A percentile compares a stretch with the other conserved stretches of the same genome.
These are phyloP conservation scores for Ctenopoma multispine DNA, from an alignment of 2,797 vertebrate genomes.

Conservation along the genomic window DNA sequence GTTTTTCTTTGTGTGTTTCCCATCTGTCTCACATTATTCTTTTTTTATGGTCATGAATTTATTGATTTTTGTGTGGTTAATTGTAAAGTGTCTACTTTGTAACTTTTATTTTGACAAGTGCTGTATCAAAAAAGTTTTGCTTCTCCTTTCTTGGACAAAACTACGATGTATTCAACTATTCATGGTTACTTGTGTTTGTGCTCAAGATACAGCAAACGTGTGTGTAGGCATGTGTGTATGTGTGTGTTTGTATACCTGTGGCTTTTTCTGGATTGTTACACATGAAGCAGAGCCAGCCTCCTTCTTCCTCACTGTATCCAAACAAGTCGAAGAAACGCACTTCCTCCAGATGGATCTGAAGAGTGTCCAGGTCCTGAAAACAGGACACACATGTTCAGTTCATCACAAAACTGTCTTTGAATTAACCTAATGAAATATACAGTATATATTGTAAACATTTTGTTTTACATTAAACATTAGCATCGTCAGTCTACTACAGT, in stretches of 20 bases:
- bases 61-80: constrained; percentile 4
- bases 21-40: not conserved
- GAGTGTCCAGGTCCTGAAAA: constrained; percentile 90
- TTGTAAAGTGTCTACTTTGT: too few species aligned
- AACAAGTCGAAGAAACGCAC: constrained; percentile 97
- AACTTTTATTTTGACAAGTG: too few species aligned
- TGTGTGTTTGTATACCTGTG: constrained; percentile 81
- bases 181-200: not conserved
- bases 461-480: not conserved
- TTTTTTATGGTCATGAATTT: not conserved
- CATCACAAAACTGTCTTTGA: not conserved
- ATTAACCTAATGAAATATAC: too few species aligned
- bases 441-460: not conserved
- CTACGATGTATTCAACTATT: too few species aligned
- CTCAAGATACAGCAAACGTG: not conserved
- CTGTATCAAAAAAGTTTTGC: too few species aligned
- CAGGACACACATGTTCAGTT: not conserved
- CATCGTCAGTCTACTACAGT: too few species aligned
- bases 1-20: not conserved
- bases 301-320: constrained; percentile 91
- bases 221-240: constrained; percentile 30
- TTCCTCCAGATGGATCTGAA: constrained; percentile 93
- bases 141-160: too few species aligned
- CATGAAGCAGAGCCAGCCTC: constrained; percentile 96
- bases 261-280: constrained; percentile 97